phyloP scores from a whole-genome alignment of 2,888 invertebrate species.

The Alitta virens region DNA sequence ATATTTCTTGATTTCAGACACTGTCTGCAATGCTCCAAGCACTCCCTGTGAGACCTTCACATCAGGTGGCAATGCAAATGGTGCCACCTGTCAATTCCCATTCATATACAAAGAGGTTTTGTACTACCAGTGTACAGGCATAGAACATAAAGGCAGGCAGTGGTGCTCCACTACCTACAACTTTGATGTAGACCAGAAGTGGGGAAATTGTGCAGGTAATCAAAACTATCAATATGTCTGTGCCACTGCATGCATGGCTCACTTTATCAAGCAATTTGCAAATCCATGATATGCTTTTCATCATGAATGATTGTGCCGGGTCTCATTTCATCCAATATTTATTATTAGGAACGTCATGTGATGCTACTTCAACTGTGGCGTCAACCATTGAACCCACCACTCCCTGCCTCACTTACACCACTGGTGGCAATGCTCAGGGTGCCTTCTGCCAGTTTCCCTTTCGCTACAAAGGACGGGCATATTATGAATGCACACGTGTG shows the following conservation, averaged over 20 bases:
- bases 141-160: too few species aligned
- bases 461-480: not conserved
- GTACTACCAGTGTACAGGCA: not conserved
- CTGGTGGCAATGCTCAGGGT: slow-evolving; percentile 11
- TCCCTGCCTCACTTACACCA: not conserved
- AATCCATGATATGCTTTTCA: too few species aligned
- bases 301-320: too few species aligned
- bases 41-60: not conserved
- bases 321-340: too few species aligned
- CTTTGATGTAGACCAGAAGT: slow-evolving; percentile 13
- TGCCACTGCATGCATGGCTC: too few species aligned
- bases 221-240: too few species aligned
- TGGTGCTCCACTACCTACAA: slow-evolving; percentile 9
- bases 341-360: too few species aligned
- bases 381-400: not conserved
- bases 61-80: slow-evolving; percentile 4
- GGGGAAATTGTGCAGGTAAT: not conserved
- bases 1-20: too few species aligned
- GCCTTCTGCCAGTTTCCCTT: slow-evolving; percentile 12
- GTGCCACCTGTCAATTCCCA: slow-evolving; percentile 8
- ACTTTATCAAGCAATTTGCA: too few species aligned
- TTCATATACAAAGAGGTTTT: slow-evolving; percentile 4
- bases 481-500: not conserved
- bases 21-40: not conserved
- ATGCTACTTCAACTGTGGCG: not conserved